Conservation (phyloP, 2,797 vertebrate genomes). For the Hirundo rustica region DNA sequence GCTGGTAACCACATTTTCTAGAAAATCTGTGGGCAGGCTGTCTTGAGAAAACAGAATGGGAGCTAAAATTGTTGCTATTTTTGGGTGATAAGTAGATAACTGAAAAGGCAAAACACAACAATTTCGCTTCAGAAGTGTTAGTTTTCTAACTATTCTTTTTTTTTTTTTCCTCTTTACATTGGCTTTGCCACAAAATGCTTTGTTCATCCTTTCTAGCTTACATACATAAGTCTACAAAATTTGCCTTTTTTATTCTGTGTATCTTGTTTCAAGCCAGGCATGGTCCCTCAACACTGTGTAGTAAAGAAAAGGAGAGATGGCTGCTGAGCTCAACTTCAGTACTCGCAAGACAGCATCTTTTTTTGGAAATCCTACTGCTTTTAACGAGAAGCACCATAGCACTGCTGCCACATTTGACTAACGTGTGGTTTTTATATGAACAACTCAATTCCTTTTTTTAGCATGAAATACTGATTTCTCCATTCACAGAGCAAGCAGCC, state of each 20-base stretch:
- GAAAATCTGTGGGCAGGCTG: constrained; percentile 67
- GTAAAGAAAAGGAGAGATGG: constrained; percentile 12
- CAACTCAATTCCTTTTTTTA: not conserved
- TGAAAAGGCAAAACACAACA: constrained; percentile 50
- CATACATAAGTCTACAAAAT: not conserved
- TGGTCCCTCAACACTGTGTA: not conserved
- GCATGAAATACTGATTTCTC: not conserved
- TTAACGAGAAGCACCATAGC: not conserved
- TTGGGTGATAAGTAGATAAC: constrained; percentile 55
- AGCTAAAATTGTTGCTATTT: constrained; percentile 67
- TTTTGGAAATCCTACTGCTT: constrained; percentile 26
- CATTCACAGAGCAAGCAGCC: not conserved
- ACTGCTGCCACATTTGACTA: not conserved
- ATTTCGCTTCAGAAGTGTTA: constrained; percentile 37
- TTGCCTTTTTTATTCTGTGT: not conserved
- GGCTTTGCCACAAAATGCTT: constrained; percentile 15
- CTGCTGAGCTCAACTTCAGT: constrained; percentile 8
- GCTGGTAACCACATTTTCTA: constrained; percentile 70
- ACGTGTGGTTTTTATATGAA: not conserved
- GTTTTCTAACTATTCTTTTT: constrained; percentile 24
- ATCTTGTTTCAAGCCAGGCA: not conserved
- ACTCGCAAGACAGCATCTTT: constrained; percentile 58
- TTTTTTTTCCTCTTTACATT: not conserved
- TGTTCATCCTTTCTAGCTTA: not conserved
- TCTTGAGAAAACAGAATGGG: constrained; percentile 64